Evolutionary conservation across 2,797 vertebrate species (phyloP), one percentile per base, ranked within the genome.

Genomic region (Danio kyathit): DNA sequence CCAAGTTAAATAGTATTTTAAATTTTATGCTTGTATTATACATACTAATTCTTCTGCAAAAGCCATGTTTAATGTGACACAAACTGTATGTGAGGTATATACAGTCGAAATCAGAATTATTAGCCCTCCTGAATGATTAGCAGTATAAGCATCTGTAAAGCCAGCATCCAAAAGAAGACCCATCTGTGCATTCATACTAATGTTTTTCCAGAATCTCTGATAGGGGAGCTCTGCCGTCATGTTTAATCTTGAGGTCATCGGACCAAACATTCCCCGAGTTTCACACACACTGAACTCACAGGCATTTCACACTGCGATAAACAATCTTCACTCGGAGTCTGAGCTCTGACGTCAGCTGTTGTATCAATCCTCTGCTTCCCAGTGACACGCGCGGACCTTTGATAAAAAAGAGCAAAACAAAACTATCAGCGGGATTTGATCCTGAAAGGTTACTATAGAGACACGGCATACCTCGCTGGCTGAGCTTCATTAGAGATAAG

Each of bases 331-430:
- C 87, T 81, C 73, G 87, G 88, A 89, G 90, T 90, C 87, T 86
- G 83, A 75, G 73, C 7, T 82, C 88, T 92, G 90, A 92, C 89
- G 88, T 91, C 91, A 92, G 82, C 86, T 81, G 75, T 67, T 21
- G 81, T 86, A 88, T 85, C 61, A 69, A 83, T 87, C 86, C 87
- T 79, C 83, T 2, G 85, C 87, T 91, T 87, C 91, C 85, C 89
- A 76, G 88, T 90, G 88, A 90, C 90, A 67, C 74, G 66, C 17
- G 7, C 13, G 0, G 21, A 57, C 46, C 43, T 74, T 79, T 82
- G 74, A 65, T 60, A 29, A 70, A 79, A 86, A 80, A 76, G 5
- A 41, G n/a, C 6, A 57, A 72, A 72, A 72, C 52, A 64, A 17
- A 52, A 67, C 54, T 21, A 66, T 16, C 40, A 40, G 14, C 64